Conservation (phyloP, 2,888 invertebrate genomes). For the Spisula subtruncata region DNA sequence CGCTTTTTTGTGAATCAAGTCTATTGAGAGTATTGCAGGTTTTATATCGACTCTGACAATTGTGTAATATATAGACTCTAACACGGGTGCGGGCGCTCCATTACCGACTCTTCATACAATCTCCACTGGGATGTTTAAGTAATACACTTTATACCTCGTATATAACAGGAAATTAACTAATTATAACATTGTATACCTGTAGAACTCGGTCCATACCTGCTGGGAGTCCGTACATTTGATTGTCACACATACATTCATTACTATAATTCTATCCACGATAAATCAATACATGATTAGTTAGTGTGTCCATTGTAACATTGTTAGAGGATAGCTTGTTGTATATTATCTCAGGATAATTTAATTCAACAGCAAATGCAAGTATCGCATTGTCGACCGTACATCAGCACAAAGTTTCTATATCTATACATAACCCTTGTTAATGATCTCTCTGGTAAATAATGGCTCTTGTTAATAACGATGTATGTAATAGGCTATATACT, state of each 20-base stretch:
- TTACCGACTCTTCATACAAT: background rate
- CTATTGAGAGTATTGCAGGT: background rate
- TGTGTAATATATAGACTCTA: background rate
- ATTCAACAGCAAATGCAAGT: background rate
- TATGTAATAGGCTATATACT: no score
- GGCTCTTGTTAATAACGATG: no score
- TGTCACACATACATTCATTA: constrained; percentile 30
- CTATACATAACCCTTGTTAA: no score
- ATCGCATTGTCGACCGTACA: background rate
- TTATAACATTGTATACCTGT: constrained; percentile 26
- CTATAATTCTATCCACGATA: constrained; percentile 27
- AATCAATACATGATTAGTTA: constrained; percentile 5
- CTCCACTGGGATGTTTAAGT: background rate
- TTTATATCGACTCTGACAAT: background rate
- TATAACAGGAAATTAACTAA: constrained; percentile 39
- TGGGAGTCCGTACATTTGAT: background rate
- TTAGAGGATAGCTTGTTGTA: background rate
- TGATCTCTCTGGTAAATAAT: no score
- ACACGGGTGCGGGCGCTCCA: background rate
- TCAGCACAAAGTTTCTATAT: no score
- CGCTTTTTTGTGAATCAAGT: no score
- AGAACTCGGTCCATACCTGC: constrained; percentile 22
- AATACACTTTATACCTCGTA: constrained; percentile 22
- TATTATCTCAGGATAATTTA: background rate
- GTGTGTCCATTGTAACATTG: background rate